Percentiles rank a stretch among this genome's conserved stretches.
Conservation (phyloP, 2,113 vertebrate genomes). For the Pampusana beccarii region DNA sequence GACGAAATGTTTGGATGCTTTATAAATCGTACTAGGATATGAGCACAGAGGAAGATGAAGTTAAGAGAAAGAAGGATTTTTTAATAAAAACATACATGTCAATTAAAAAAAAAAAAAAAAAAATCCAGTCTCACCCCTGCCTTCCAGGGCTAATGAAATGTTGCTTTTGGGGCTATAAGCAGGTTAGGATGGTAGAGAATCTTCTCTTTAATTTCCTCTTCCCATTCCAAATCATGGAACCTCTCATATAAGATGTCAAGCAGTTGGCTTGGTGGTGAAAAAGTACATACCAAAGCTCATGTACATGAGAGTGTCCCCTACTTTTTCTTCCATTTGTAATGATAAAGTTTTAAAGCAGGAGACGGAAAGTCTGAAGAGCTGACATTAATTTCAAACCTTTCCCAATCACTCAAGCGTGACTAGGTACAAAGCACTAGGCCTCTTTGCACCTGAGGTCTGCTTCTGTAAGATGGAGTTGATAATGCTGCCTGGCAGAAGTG, state of each 20-base stretch:
- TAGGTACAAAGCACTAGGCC: not conserved
- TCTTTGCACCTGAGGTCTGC: not conserved
- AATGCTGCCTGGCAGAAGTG: not conserved
- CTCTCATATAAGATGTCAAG: not conserved
- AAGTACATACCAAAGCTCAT: not conserved
- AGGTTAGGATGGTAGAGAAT: not conserved
- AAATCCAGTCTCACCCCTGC: not conserved
- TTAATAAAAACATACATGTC: not conserved
- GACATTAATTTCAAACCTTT: not conserved
- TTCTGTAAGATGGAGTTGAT: not conserved
- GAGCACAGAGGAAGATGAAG: not conserved
- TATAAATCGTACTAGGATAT: slow-evolving; percentile 10
- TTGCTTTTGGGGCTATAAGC: not conserved
- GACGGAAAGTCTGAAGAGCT: not conserved
- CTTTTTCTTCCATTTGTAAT: not conserved
- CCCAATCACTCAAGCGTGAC: not conserved
- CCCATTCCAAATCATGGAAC: not conserved
- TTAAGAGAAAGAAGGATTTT: not conserved
- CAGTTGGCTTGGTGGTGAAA: not conserved
- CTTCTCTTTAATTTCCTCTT: not conserved
- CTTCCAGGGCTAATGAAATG: not conserved
- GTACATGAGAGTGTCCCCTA: rapidly evolving
- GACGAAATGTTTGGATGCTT: slow-evolving; percentile 37
- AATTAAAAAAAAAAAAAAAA: too few relatives aligned
- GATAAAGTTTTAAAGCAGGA: not conserved